Evolutionary conservation across 2,888 invertebrate species (phyloP), one percentile per base, ranked within the genome.

Genomic region (Drosophila nr. fundita): DNA sequence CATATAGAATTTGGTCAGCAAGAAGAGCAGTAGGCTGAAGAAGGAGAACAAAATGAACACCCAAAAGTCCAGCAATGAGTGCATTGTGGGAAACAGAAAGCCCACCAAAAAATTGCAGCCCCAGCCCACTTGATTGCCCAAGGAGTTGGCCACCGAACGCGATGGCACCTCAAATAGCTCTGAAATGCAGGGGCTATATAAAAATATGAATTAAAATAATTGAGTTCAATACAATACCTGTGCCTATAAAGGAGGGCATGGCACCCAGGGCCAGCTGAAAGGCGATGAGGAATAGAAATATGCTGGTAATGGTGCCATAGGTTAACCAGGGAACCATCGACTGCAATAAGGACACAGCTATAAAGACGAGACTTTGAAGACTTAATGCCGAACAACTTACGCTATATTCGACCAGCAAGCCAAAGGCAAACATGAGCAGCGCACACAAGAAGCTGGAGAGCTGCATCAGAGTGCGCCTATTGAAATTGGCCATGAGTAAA

Each of bases 51-150:
- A 0, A 18, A 83, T 30, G 21, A 83, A 82, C 18, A 82, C 64
- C 81, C 73, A 78, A 10, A 60, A 76, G 2, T 71, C 78, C 6
- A 78, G 29, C 4, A 72, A 21, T 0, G 74, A 30, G 38, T 71
- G 57, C 59, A 83, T n/a, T 1, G 53, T 29, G 18, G 81, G 84
- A 62, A 82, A 82, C 0, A 84, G 69, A n/a, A 84, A 84, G 1
- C 74, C 82, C 2, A 84, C 80, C 18, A 82, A 53, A 24, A 82
- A 82, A 52, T 79, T 79, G 36, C 73, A 82, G 18, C 67, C 57
- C 84, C 84, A 82, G 40, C 79, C 76, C 24, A 73, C 48, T 42
- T 84, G 76, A 54, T 76, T 82, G 58, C 80, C 84, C 45, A 82
- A 29, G 4, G 82, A 73, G 6, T 79, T 49, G 5, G 82, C 85